These are phyloP conservation scores for Gopherus flavomarginatus DNA, from an alignment of 2,113 vertebrate genomes.

Conservation along the genomic window DNA sequence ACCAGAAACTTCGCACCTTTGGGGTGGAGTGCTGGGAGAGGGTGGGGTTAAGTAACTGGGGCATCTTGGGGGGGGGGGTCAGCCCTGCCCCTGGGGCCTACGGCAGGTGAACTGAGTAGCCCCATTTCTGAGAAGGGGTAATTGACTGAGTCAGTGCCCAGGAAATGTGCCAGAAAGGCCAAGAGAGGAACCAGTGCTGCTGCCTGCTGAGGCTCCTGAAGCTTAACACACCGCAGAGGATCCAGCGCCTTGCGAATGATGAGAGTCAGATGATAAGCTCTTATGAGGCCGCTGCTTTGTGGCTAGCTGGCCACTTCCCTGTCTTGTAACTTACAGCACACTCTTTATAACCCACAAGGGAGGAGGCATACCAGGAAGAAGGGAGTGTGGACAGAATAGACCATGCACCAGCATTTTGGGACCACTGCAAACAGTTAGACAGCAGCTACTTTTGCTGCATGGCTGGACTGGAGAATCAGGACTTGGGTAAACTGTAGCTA, in stretches of 20 bases:
- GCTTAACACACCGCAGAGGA: neutral
- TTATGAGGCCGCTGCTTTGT: neutral
- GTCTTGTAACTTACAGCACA: neutral
- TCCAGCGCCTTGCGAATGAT: neutral
- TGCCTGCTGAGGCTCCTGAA: neutral
- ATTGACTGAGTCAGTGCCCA: neutral
- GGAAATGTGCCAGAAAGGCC: neutral
- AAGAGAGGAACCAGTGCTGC: neutral
- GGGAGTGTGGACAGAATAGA: neutral
- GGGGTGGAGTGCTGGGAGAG: neutral
- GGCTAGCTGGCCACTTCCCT: neutral
- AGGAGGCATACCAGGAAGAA: neutral
- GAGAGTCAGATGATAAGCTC: neutral
- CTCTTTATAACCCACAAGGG: neutral
- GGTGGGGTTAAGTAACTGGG: too few species aligned
- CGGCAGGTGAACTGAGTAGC: too few species aligned
- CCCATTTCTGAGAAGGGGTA: too few species aligned
- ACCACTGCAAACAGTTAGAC: neutral
- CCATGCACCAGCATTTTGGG: neutral
- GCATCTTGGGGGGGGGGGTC: too few species aligned
- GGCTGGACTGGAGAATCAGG: neutral
- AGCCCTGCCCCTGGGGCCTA: too few species aligned
- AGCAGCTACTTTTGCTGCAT: neutral
- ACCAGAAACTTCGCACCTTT: neutral
- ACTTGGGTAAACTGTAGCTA: neutral